Evolutionary conservation across 1,140 invertebrate genomes (phyloP), one percentile per base, ranked within the genome.

Genomic region (Orchesella cincta): DNA sequence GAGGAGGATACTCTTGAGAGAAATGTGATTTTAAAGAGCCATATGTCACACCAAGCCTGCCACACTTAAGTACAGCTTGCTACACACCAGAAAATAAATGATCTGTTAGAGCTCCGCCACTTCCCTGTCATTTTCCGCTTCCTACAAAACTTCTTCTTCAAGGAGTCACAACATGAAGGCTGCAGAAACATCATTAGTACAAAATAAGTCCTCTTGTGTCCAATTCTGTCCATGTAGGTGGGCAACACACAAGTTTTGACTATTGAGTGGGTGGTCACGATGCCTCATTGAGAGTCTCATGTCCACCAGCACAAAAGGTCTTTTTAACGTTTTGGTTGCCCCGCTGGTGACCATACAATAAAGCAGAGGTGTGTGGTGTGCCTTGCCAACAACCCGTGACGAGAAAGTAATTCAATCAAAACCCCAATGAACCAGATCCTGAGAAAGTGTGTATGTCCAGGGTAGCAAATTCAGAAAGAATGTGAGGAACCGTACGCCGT

Each of bases 261-360:
- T 78, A 18, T 82, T 78, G 79, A 79, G 74, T 81, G 80, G 80
- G 80, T 81, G 80, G 80, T 81, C 80, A 77, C 46, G 57, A 78
- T 76, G 80, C 67, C 77, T 81, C 74, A 70, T 79, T 81, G 71
- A 78, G 73, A 73, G 73, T 34, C 62, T 76, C 35, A 23, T 76
- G 46, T 71, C 70, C 67, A 76, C 31, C 62, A 1, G 62, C 31
- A 67, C 62, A 67, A 67, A 31, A 67, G 29, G 1, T 33, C 23
- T 67, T 67, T 31, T 12, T 29, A 29, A 67, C 62, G 31, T 67
- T 67, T 67, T 67, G 62, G 62, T 67, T 67, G 14, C 31, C 62
- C 62, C 62, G 62, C 62, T 67, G 62, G 5, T 67, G 62, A 33
- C 62, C 62, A 67, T 8, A 5, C 14, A 12, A 57, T 57, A n/a